phyloP scores from a whole-genome alignment of 2,113 vertebrate genomes.

The Chroicocephalus ridibundus region DNA sequence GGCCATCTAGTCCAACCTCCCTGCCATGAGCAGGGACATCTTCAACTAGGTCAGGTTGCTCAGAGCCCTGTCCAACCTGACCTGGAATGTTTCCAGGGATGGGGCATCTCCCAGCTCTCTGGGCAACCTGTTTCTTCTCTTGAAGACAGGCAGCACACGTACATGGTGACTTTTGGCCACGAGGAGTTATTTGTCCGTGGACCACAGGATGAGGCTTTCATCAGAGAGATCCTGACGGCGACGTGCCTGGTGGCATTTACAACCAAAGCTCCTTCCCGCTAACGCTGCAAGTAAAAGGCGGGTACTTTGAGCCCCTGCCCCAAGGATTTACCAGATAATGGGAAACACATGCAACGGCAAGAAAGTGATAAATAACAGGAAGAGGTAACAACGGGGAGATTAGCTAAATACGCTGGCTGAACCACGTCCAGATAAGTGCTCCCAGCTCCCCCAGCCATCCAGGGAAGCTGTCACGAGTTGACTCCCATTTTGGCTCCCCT shows the following conservation, averaged over 20 bases:
- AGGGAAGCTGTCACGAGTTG: background rate
- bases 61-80: rapidly evolving
- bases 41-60: rapidly evolving
- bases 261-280: rapidly evolving
- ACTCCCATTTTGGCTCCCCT: background rate
- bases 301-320: background rate
- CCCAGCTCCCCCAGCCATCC: background rate
- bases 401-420: background rate
- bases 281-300: rapidly evolving
- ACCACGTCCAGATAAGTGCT: background rate
- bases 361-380: rapidly evolving
- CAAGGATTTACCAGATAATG: background rate
- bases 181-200: rapidly evolving
- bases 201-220: background rate
- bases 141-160: rapidly evolving
- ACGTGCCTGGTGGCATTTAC: background rate
- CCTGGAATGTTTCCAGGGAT: rapidly evolving
- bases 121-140: background rate
- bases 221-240: background rate
- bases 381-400: background rate
- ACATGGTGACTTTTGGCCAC: rapidly evolving
- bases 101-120: rapidly evolving
- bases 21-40: background rate
- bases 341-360: background rate
- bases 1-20: rapidly evolving